Evolutionary conservation across 2,113 vertebrate genomes (phyloP).

Genomic region (Speoplatyrhinus poulsoni): DNA sequence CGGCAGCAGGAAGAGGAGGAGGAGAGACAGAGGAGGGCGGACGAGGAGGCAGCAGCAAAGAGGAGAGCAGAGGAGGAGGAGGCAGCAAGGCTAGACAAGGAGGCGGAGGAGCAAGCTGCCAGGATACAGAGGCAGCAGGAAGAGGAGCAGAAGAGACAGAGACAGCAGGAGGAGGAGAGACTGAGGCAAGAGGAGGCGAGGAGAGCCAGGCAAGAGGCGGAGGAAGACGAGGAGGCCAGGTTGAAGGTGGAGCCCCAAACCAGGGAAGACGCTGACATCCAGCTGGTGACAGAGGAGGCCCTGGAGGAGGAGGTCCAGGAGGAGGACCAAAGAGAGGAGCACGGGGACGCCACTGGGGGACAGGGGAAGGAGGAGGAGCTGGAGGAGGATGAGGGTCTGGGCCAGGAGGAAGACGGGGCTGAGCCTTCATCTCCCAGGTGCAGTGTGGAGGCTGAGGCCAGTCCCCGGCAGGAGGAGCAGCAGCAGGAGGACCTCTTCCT

Average conservation of each 20-base stretch:
- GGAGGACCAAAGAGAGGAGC: conserved; percentile 17
- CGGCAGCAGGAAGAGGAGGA: conserved; percentile 54
- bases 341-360: conserved; percentile 18
- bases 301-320: conserved; percentile 26
- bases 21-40: conserved; percentile 2
- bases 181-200: conserved; percentile 13
- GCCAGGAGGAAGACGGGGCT: conserved; percentile 6
- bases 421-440: not conserved
- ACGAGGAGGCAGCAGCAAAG: conserved; percentile 38
- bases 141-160: conserved; percentile 7
- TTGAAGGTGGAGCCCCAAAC: conserved; percentile 55
- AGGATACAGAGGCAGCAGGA: conserved; percentile 16
- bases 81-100: conserved; percentile 45
- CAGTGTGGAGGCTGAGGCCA: conserved; percentile 58
- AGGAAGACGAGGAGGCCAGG: conserved; percentile 27
- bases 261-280: conserved; percentile 67
- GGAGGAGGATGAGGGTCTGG: conserved; percentile 28
- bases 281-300: conserved; percentile 53
- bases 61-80: conserved; percentile 28
- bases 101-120: conserved; percentile 41
- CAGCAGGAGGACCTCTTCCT: conserved; percentile 27
- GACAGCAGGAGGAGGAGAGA: conserved; percentile 10
- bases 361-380: conserved; percentile 32
- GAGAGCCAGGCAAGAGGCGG: conserved; percentile 7
- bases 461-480: conserved; percentile 50